Percentiles rank a stretch among this genome's conserved stretches.
These are phyloP conservation scores for Erythrocercus mccallii DNA, from an alignment of 2,113 vertebrate species.

Conservation along the genomic window DNA sequence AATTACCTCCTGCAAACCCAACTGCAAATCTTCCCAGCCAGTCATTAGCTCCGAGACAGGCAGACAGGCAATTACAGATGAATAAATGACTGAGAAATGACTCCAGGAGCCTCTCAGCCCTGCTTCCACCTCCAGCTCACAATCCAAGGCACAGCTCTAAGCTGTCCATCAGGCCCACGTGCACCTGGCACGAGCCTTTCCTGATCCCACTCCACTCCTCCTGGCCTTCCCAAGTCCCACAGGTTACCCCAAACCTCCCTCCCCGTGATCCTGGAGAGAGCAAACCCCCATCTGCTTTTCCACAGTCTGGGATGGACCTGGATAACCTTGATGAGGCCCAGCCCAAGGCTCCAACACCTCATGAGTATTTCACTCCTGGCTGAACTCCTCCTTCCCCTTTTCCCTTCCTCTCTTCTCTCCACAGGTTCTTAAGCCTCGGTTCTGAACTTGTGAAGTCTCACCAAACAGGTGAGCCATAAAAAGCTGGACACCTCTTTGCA, in stretches of 20 bases:
- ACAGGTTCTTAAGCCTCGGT: background rate
- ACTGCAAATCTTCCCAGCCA: constrained; percentile 70
- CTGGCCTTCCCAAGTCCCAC: background rate
- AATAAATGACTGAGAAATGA: constrained; percentile 69
- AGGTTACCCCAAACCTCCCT: background rate
- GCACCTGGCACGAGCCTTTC: background rate
- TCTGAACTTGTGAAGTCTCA: background rate
- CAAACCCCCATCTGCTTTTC: background rate
- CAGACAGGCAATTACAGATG: constrained; percentile 71
- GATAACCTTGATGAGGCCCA: background rate
- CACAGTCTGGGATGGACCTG: background rate
- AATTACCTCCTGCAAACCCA: constrained; percentile 67
- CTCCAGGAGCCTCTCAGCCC: constrained; percentile 29
- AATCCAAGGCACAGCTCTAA: background rate
- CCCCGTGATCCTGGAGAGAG: background rate
- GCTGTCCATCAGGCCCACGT: background rate
- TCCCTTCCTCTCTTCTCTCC: constrained; percentile 15
- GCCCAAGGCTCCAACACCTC: background rate
- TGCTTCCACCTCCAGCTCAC: constrained; percentile 1
- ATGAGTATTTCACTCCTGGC: background rate
- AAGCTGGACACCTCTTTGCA: background rate
- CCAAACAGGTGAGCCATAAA: constrained; percentile 44
- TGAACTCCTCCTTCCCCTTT: constrained; percentile 13
- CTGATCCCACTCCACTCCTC: background rate
- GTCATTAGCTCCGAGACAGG: constrained; percentile 66